Evolutionary conservation across 1,140 invertebrate genomes (phyloP).

Genomic region (Helicoverpa armigera): DNA sequence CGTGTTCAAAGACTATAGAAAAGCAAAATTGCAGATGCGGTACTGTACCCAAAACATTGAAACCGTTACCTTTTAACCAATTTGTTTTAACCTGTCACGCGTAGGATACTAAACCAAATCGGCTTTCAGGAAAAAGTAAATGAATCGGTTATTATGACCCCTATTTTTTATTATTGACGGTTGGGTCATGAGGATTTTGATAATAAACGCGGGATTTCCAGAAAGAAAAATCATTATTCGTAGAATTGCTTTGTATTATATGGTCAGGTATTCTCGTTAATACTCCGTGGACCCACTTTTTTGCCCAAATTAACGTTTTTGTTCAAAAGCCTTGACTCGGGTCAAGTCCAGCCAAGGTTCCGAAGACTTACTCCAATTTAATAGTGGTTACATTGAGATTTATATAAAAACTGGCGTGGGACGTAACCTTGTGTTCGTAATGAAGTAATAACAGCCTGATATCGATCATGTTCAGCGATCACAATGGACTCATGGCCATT

Average conservation of each 20-base stretch:
- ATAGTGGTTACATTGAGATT: constrained; percentile 20
- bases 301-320: too few relatives aligned
- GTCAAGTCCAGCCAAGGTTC: not conserved
- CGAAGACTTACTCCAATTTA: constrained; percentile 12
- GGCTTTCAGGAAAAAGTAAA: not conserved
- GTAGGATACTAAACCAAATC: not conserved
- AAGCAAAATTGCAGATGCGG: not conserved
- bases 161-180: not conserved
- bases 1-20: not conserved
- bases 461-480: constrained; percentile 15
- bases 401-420: constrained; percentile 27
- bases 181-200: not conserved
- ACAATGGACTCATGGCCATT: constrained; percentile 7
- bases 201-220: too few relatives aligned
- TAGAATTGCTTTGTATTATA: too few relatives aligned
- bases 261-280: too few relatives aligned
- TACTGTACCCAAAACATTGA: not conserved
- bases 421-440: not conserved
- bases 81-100: not conserved
- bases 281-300: too few relatives aligned
- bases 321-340: not conserved
- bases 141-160: not conserved
- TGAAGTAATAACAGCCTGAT: constrained; percentile 5
- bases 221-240: too few relatives aligned
- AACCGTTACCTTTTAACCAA: not conserved